phyloP scores from a whole-genome alignment of 1,140 invertebrate species.

The Reticulitermes speratus region DNA sequence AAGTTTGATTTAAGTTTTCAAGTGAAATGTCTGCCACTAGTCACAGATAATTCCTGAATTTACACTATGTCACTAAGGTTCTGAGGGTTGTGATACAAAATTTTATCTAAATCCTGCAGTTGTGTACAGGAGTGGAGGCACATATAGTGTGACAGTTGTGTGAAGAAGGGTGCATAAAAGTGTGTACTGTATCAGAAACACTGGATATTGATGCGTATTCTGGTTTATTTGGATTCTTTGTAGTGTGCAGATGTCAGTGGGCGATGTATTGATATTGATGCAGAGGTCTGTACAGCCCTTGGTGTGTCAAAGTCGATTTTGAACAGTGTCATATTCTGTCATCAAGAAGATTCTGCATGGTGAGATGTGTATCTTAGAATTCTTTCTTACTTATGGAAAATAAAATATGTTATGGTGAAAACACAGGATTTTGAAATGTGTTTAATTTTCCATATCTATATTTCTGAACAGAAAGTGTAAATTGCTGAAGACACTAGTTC shows the following conservation, averaged over 20 bases:
- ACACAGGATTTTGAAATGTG: background rate
- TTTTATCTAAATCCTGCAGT: no score
- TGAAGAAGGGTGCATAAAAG: no score
- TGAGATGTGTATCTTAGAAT: slow-evolving; percentile 40
- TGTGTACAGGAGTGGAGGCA: no score
- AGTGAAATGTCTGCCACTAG: no score
- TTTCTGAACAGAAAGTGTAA: background rate
- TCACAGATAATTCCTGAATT: no score
- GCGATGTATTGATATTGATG: slow-evolving; percentile 71
- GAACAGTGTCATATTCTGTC: slow-evolving; percentile 97
- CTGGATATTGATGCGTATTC: no score
- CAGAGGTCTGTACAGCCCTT: slow-evolving; percentile 62
- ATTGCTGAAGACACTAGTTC: no score
- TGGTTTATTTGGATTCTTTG: background rate
- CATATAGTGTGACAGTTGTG: no score
- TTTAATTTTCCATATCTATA: slow-evolving; percentile 20
- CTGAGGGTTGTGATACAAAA: no score
- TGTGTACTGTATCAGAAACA: no score
- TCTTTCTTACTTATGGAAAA: background rate
- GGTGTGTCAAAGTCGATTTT: slow-evolving; percentile 93
- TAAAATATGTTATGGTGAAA: background rate
- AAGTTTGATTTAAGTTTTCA: no score
- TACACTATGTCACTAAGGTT: no score
- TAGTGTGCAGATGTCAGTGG: slow-evolving; percentile 52
- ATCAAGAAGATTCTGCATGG: slow-evolving; percentile 97